Evolutionary conservation across 2,113 vertebrate species (phyloP), one percentile per base, ranked within the genome.

Genomic region (Litocranius walleri): DNA sequence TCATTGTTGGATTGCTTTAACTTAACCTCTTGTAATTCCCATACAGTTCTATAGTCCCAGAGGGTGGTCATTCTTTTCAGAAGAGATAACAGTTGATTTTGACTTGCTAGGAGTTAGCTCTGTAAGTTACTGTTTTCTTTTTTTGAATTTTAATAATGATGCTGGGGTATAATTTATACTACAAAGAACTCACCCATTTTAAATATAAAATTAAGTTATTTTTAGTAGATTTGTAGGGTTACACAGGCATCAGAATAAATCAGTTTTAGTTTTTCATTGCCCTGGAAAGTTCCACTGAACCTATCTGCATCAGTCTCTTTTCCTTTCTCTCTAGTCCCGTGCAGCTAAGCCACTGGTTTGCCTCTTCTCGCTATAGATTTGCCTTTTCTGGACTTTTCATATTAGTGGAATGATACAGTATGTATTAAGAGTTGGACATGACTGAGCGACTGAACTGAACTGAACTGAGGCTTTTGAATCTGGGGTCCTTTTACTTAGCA

Each of bases 11-110:
- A 43, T 85, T 97, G 93, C 88, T 82, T 81, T 40, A 50, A 36
- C 93, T 98, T 97, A 98, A 96, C 98, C 93, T 87, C 80, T 40
- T n/a, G 36, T 97, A 97, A 87, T 88, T 87, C 96, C 59, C 80
- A 25, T 88, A 88, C 7, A 91, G 45, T 95, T 97, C 6, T 61
- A 4, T 87, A 30, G 92, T 95, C 84, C 17, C 33, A 84, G 50
- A 56, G 36, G 67, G 71, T 8, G 67, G 94, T 87, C 61, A 50
- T 61, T 77, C 91, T 97, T 97, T 97, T 90, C 82, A 97, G 86
- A 87, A 96, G 85, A 98, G 88, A 91, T 88, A 96, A 90, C 50
- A 54, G 71, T 91, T 92, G 96, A 95, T 97, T 89, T 83, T 96
- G 84, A n/a, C 91, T 97, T 92, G 40, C 23, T 4, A 82, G 52